A percentile compares a stretch with the other conserved stretches of the same genome.
Evolutionary conservation across 2,888 invertebrate genomes (phyloP).

Genomic region (Strigamia crassipes): DNA sequence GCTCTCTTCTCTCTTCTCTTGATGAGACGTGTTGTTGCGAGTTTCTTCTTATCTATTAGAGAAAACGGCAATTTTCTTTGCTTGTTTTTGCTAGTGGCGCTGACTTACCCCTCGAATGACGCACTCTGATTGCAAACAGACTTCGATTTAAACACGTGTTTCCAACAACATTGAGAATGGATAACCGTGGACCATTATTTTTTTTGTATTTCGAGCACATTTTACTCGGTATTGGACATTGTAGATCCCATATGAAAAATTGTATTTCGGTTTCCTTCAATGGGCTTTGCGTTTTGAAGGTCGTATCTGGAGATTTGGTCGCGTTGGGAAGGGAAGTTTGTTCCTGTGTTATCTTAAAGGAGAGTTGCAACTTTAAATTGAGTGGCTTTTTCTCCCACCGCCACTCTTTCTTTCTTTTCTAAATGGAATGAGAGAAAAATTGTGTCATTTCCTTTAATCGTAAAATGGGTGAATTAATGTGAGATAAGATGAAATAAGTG

Average conservation of each 20-base stretch:
- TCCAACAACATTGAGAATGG: not conserved
- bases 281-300: conserved; percentile 1
- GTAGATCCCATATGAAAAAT: conserved; percentile 13
- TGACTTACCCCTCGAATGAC: not conserved
- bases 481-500: conserved; percentile 1
- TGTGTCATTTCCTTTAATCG: not conserved
- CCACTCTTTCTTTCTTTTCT: not conserved
- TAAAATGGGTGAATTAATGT: not conserved
- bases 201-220: not conserved
- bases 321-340: not conserved
- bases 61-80: conserved; percentile 21
- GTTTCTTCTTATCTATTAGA: conserved; percentile 31
- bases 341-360: not conserved
- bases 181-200: not conserved
- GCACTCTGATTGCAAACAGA: not conserved
- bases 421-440: not conserved
- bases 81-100: conserved; percentile 28
- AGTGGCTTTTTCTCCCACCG: not conserved
- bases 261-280: not conserved
- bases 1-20: not conserved
- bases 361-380: conserved; percentile 1
- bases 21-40: not conserved
- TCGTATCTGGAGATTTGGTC: conserved; percentile 2
- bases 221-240: not conserved
- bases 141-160: conserved; percentile 23